Evolutionary conservation across 2,888 invertebrate genomes (phyloP).

Genomic region (Andrena flavipes): DNA sequence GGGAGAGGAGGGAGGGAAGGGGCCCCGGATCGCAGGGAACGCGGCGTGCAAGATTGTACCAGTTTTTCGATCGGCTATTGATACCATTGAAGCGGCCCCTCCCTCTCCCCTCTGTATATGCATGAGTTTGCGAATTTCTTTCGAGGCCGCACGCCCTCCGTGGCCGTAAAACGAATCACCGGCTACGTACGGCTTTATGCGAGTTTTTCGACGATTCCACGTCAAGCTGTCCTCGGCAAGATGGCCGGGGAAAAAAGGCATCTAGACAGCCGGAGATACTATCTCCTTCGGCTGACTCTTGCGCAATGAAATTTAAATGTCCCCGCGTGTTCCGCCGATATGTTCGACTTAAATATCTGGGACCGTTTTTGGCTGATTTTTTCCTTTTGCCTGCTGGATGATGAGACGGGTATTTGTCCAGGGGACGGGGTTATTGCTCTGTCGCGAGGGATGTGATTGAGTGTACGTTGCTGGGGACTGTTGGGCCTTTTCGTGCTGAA

Average conservation of each 20-base stretch:
- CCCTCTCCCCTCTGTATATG: constrained; percentile 75
- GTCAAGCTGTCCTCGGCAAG: constrained; percentile 63
- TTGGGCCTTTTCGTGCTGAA: neutral
- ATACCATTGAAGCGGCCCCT: constrained; percentile 72
- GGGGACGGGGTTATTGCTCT: neutral
- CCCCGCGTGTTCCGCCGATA: constrained; percentile 26
- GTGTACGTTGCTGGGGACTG: neutral
- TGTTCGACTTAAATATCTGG: constrained; percentile 20
- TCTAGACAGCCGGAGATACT: constrained; percentile 25
- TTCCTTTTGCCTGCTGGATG: neutral
- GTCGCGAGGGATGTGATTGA: neutral
- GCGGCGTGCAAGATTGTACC: constrained; percentile 81
- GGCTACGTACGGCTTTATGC: constrained; percentile 74
- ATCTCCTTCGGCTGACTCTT: constrained; percentile 45
- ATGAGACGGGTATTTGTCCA: neutral
- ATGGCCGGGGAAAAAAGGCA: constrained; percentile 35
- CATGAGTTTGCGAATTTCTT: constrained; percentile 81
- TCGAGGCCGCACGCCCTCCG: constrained; percentile 80
- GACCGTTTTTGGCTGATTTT: neutral
- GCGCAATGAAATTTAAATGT: constrained; percentile 64
- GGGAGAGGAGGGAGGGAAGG: constrained; percentile 8
- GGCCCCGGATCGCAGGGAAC: constrained; percentile 53
- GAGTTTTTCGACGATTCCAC: constrained; percentile 73
- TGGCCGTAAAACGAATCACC: constrained; percentile 80
- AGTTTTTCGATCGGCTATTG: constrained; percentile 82